These are phyloP conservation scores for Crotalus horridus DNA, from an alignment of 2,113 vertebrate genomes.

Conservation along the genomic window DNA sequence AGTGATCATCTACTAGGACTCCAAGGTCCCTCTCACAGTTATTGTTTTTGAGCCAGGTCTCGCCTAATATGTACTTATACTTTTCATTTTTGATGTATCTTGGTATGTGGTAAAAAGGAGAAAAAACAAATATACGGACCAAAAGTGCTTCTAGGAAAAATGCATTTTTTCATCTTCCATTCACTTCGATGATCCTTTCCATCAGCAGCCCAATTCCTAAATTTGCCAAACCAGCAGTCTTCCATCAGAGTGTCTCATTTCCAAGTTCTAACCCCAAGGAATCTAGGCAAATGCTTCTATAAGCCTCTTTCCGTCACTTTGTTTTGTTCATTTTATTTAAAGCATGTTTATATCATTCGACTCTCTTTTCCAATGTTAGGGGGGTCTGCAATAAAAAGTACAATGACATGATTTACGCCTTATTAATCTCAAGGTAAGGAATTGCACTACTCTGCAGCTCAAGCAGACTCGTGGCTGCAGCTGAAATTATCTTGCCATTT, in stretches of 20 bases:
- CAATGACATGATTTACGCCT: neutral
- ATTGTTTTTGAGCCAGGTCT: no score
- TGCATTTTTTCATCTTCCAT: neutral
- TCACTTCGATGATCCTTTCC: neutral
- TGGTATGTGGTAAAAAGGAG: neutral
- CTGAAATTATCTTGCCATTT: constrained; percentile 12
- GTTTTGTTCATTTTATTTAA: neutral
- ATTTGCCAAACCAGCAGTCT: neutral
- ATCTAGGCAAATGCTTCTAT: neutral
- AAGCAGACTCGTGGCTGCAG: neutral
- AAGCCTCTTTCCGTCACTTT: neutral
- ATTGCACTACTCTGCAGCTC: neutral
- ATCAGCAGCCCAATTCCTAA: neutral
- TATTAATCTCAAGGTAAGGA: neutral
- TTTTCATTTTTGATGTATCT: neutral
- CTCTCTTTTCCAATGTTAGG: neutral
- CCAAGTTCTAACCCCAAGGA: neutral
- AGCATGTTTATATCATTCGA: neutral
- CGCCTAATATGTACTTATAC: no score
- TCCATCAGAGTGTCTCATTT: neutral
- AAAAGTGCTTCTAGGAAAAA: neutral
- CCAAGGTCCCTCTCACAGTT: no score
- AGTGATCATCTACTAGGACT: no score
- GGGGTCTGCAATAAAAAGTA: neutral
- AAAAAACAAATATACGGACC: neutral